These are phyloP conservation scores for Eclectus roratus DNA, from an alignment of 2,113 vertebrate genomes.

Conservation along the genomic window DNA sequence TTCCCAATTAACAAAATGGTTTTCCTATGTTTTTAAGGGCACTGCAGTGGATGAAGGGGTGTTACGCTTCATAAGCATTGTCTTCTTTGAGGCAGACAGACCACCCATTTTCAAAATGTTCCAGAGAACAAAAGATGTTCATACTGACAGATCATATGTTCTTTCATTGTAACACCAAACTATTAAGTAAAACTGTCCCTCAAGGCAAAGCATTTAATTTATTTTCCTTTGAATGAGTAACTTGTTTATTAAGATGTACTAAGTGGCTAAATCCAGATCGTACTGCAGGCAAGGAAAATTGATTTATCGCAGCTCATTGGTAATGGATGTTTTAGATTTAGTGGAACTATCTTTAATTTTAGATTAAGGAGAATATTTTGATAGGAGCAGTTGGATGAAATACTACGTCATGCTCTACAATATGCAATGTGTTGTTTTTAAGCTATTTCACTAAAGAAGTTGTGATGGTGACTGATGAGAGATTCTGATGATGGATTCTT, in stretches of 20 bases:
- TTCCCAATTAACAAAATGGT: not conserved
- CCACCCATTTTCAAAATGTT: not conserved
- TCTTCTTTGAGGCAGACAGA: not conserved
- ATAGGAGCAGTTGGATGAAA: not conserved
- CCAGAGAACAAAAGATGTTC: conserved; percentile 61
- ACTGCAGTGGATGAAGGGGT: not conserved
- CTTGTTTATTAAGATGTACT: conserved; percentile 74
- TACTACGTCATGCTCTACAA: not conserved
- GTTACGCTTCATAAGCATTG: not conserved
- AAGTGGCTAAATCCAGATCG: conserved; percentile 63
- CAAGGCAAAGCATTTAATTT: conserved; percentile 76
- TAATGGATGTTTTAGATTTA: conserved; percentile 5
- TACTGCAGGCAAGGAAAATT: conserved; percentile 58
- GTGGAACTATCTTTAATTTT: conserved; percentile 33
- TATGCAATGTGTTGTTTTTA: not conserved
- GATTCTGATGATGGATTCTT: not conserved
- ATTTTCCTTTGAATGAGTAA: conserved; percentile 73
- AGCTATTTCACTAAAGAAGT: not conserved
- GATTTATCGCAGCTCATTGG: conserved; percentile 56
- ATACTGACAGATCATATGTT: conserved; percentile 38
- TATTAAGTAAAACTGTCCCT: conserved; percentile 71
- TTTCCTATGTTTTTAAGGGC: not conserved
- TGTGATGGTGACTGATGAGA: not conserved
- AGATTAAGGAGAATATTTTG: not conserved
- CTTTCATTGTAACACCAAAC: conserved; percentile 56